A percentile compares a stretch with the other conserved stretches of the same genome.
phyloP scores from a whole-genome alignment of 2,888 invertebrate genomes.

The Sphaerophoria rueppellii region DNA sequence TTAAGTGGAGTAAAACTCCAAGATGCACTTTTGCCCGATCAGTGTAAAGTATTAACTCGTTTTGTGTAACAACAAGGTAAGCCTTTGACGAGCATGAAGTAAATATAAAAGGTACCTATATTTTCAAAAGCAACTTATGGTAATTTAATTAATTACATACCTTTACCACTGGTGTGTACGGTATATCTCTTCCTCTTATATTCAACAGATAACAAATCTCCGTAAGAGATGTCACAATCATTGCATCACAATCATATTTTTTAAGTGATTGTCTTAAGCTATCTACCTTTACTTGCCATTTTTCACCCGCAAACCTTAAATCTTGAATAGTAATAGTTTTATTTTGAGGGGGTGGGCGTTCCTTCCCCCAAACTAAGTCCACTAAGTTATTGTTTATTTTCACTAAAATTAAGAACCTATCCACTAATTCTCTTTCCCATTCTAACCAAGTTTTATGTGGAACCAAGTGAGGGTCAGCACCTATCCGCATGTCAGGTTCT shows the following conservation, averaged over 20 bases:
- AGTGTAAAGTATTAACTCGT: constrained; percentile 87
- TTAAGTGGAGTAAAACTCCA: constrained; percentile 83
- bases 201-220: constrained; percentile 95
- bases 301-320: constrained; percentile 85
- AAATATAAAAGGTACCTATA: not conserved
- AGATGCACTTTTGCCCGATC: constrained; percentile 86
- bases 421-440: constrained; percentile 84
- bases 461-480: constrained; percentile 89
- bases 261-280: constrained; percentile 86
- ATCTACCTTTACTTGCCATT: constrained; percentile 90
- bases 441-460: constrained; percentile 87
- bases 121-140: not conserved
- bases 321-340: constrained; percentile 84
- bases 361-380: constrained; percentile 89
- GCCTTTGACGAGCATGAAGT: constrained; percentile 84
- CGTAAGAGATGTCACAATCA: constrained; percentile 92
- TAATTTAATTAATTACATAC: constrained; percentile 79
- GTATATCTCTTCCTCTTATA: constrained; percentile 92
- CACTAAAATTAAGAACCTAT: constrained; percentile 77
- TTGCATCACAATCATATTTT: constrained; percentile 87
- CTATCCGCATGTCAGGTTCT: constrained; percentile 84
- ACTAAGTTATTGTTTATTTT: constrained; percentile 85
- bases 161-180: constrained; percentile 90
- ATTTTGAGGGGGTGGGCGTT: constrained; percentile 84
- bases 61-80: constrained; percentile 87